A percentile compares a stretch with the other conserved stretches of the same genome.
Evolutionary conservation across 2,113 vertebrate genomes (phyloP).

Genomic region (Gnathonemus echidnorhynchus): DNA sequence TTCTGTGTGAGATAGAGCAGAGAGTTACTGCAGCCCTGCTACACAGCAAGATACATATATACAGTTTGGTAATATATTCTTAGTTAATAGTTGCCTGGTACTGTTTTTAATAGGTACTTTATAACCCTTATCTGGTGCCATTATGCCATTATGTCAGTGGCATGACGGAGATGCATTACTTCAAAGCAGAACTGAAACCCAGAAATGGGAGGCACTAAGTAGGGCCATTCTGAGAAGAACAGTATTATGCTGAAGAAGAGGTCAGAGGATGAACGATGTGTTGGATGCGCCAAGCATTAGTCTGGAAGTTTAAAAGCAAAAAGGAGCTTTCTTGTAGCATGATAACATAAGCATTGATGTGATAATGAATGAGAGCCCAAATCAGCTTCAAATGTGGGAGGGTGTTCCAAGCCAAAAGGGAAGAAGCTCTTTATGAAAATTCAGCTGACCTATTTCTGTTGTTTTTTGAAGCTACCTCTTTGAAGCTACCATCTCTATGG

Average conservation of each 20-base stretch:
- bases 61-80: not conserved
- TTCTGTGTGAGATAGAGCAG: no score
- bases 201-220: not conserved
- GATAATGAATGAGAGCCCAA: not conserved
- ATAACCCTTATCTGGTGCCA: not conserved
- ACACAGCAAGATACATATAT: not conserved
- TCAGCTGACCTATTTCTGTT: not conserved
- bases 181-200: not conserved
- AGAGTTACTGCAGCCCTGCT: not conserved
- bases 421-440: slow-evolving; percentile 5
- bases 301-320: not conserved
- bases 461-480: not conserved
- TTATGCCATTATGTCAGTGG: not conserved
- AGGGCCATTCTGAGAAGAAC: not conserved
- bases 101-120: not conserved
- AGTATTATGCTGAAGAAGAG: not conserved
- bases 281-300: not conserved
- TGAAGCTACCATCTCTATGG: not conserved
- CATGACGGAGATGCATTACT: not conserved
- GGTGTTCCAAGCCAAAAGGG: not conserved
- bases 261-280: not conserved
- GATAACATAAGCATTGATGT: not conserved
- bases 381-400: not conserved
- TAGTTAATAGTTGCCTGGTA: not conserved
- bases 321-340: not conserved